These are phyloP conservation scores for Tetraneura akinire DNA, from an alignment of 1,140 invertebrate species.

Conservation along the genomic window DNA sequence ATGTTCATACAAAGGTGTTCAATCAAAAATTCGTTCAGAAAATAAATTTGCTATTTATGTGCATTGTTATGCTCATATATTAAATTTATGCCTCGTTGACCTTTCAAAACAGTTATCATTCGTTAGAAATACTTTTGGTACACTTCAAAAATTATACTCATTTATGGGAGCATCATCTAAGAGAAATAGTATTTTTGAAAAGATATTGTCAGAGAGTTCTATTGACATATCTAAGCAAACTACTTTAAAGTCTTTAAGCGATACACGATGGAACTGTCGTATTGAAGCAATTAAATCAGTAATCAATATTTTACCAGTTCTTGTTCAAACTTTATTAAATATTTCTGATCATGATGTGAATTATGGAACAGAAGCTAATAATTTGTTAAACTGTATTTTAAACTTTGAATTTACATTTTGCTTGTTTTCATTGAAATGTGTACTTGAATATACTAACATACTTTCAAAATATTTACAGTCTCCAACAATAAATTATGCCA, in stretches of 20 bases:
- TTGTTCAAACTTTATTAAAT: background rate
- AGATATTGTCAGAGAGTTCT: background rate
- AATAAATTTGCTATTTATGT: background rate
- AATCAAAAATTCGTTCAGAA: background rate
- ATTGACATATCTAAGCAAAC: background rate
- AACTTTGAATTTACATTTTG: conserved; percentile 5
- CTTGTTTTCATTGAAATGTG: background rate
- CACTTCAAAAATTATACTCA: background rate
- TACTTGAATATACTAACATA: background rate
- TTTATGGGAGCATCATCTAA: conserved; percentile 11
- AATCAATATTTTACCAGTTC: background rate
- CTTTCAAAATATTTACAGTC: conserved; percentile 5
- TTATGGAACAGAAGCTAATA: background rate
- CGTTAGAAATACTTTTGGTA: background rate
- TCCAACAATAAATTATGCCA: conserved; percentile 9
- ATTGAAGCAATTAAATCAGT: conserved; percentile 11
- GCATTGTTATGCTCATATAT: background rate
- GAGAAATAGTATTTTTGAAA: conserved; percentile 19
- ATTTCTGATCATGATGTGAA: conserved; percentile 10
- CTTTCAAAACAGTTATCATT: background rate
- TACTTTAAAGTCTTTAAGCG: background rate
- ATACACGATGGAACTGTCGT: conserved; percentile 4
- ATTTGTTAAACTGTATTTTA: background rate
- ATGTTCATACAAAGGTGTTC: background rate
- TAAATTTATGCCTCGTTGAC: background rate